Base-by-base conservation (phyloP, 2,888 invertebrate species). In the Capitulum mitella region DNA sequence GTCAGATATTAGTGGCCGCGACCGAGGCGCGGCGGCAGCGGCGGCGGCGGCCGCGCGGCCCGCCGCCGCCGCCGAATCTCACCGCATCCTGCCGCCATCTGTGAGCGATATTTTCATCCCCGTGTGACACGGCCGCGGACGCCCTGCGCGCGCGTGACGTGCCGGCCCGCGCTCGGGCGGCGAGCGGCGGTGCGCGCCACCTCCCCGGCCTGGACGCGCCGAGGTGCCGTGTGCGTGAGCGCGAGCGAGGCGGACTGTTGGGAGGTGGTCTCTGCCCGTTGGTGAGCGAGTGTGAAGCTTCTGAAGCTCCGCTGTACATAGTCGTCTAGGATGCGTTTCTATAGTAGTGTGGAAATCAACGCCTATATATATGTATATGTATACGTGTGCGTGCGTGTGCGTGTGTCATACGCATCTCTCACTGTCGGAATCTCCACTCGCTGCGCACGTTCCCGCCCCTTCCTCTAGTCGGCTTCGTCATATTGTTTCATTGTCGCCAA, bases 261-360 rank as follows among this genome's bases (percentile, higher is more conserved):
- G n/a, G n/a, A n/a, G n/a, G n/a, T n/a, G n/a, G n/a, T n/a, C n/a
- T n/a, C n/a, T n/a, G n/a, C n/a, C n/a, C n/a, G n/a, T n/a, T n/a
- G n/a, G n/a, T n/a, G 43, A 5, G 43, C 43, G 43, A 43, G 43
- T 43, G 19, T 6, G 22, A 8, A 37, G 70, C 70, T 70, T 70
- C 70, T 70, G 70, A 70, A 70, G 70, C 70, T 32, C 70, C 70
- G 32, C 37, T 70, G 70, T 70, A 70, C 37, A 70, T 70, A 70
- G 19, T 70, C 70, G 70, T 70, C 37, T 70, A 70, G 70, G 37
- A 70, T 37, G 70, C 70, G 70, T 70, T 70, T 70, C 70, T 70
- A 70, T 37, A 70, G 70, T 37, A 70, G 70, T 70, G 70, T 70
- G 70, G 19, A 70, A 70, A 70, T 70, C 70, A 19, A 70, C 22